Percentiles rank a stretch among this genome's conserved stretches.
Evolutionary conservation across 2,888 invertebrate genomes (phyloP).

Genomic region (Drosophila anomelani): DNA sequence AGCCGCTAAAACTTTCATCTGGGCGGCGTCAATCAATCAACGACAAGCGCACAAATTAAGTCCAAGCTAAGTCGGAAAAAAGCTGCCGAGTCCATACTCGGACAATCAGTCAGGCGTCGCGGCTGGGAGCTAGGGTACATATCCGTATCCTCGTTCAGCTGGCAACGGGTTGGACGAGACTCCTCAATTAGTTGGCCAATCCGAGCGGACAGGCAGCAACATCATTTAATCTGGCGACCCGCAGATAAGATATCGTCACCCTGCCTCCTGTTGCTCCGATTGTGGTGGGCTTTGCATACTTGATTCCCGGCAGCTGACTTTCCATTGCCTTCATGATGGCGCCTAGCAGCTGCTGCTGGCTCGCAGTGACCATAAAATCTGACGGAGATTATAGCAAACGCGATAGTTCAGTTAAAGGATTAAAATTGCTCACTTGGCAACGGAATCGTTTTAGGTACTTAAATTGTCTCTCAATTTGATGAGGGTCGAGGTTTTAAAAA

Average conservation of each 20-base stretch:
- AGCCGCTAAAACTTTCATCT: slow-evolving; percentile 75
- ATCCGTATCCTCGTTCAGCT: slow-evolving; percentile 18
- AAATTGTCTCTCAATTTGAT: background rate
- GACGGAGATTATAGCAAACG: slow-evolving; percentile 19
- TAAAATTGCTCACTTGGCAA: background rate
- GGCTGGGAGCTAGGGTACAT: slow-evolving; percentile 36
- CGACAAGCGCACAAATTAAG: slow-evolving; percentile 75
- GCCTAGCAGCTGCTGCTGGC: slow-evolving; percentile 26
- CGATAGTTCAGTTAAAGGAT: slow-evolving; percentile 2
- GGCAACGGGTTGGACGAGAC: slow-evolving; percentile 30
- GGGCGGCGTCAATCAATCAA: slow-evolving; percentile 74
- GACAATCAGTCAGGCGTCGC: slow-evolving; percentile 64
- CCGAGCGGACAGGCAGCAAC: slow-evolving; percentile 50
- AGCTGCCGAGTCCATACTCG: slow-evolving; percentile 32
- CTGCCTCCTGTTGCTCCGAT: slow-evolving; percentile 9
- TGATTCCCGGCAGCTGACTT: slow-evolving; percentile 23
- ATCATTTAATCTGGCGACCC: slow-evolving; percentile 58
- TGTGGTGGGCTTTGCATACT: slow-evolving; percentile 28
- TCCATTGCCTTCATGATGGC: slow-evolving; percentile 15
- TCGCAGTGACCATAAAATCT: slow-evolving; percentile 18
- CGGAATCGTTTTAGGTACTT: background rate
- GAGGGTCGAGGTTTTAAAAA: background rate
- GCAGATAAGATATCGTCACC: slow-evolving; percentile 60
- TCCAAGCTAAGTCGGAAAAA: slow-evolving; percentile 62
- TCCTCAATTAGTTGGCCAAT: slow-evolving; percentile 63